Evolutionary conservation across 2,888 invertebrate genomes (phyloP).

Genomic region (Nowickia ferox): DNA sequence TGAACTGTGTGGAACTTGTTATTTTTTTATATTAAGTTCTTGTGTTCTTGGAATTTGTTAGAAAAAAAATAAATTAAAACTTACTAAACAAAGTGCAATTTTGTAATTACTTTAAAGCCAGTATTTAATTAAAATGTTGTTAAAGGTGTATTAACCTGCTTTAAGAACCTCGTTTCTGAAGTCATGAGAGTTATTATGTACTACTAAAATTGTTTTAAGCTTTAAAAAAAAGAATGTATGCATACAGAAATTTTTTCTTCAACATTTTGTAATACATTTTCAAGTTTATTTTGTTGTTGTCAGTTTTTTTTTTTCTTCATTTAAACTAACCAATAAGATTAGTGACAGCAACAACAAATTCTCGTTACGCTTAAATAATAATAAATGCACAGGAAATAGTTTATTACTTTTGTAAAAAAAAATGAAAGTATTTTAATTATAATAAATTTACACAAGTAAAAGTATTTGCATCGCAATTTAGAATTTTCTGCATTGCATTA

Average conservation of each 20-base stretch:
- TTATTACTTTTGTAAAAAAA: not conserved
- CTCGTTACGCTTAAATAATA: slow-evolving; percentile 29
- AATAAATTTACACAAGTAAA: not conserved
- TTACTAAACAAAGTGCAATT: slow-evolving; percentile 53
- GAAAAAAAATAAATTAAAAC: slow-evolving; percentile 1
- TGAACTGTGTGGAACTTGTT: slow-evolving; percentile 20
- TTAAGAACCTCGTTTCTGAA: slow-evolving; percentile 58
- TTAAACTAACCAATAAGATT: slow-evolving; percentile 27
- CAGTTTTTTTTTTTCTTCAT: not conserved
- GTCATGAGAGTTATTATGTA: slow-evolving; percentile 56
- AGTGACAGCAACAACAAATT: slow-evolving; percentile 21
- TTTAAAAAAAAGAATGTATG: not conserved
- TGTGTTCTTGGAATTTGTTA: slow-evolving; percentile 63
- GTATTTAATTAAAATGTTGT: slow-evolving; percentile 67
- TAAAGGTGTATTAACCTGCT: slow-evolving; percentile 67
- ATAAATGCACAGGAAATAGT: slow-evolving; percentile 53
- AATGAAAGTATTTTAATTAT: slow-evolving; percentile 63
- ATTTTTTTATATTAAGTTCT: slow-evolving; percentile 20
- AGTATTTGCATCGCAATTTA: not conserved
- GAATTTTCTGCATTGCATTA: not conserved
- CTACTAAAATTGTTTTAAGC: slow-evolving; percentile 19
- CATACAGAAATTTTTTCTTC: not conserved
- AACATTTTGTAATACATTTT: not conserved
- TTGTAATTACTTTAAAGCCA: slow-evolving; percentile 51
- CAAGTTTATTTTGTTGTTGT: not conserved